A percentile compares a stretch with the other conserved stretches of the same genome.
Conservation (phyloP, 2,888 invertebrate species). For the Philereme vetulata region DNA sequence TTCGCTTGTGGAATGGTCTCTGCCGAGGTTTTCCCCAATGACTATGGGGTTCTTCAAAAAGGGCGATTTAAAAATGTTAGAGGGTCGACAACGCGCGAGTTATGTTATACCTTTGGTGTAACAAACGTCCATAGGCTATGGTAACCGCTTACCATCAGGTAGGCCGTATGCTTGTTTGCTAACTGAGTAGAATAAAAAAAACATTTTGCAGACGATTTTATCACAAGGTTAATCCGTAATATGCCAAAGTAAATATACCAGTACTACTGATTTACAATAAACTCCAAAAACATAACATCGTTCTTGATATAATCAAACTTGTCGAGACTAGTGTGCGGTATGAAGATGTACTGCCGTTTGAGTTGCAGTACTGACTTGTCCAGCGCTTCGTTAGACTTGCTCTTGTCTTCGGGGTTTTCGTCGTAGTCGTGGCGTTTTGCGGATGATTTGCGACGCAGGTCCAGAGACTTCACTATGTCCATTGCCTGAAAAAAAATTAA, state of each 20-base stretch:
- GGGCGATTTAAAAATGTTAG: too few species aligned
- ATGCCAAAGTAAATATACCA: not conserved
- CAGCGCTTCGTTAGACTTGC: conserved; percentile 58
- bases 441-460: conserved; percentile 71
- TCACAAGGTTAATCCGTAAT: too few species aligned
- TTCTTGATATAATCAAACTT: conserved; percentile 85
- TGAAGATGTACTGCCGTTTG: conserved; percentile 85
- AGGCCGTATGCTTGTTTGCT: too few species aligned
- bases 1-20: too few species aligned
- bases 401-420: conserved; percentile 54
- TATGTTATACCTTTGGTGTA: too few species aligned
- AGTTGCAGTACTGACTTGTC: conserved; percentile 66
- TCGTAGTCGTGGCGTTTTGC: conserved; percentile 70
- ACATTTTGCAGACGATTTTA: too few species aligned
- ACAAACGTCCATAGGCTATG: too few species aligned
- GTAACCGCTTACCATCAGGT: too few species aligned
- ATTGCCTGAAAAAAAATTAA: conserved; percentile 69
- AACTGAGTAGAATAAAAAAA: too few species aligned
- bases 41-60: too few species aligned
- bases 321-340: conserved; percentile 85
- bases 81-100: too few species aligned
- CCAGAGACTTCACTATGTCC: conserved; percentile 86
- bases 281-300: conserved; percentile 85
- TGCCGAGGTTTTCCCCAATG: too few species aligned
- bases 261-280: conserved; percentile 66